These are phyloP conservation scores for Cydia fagiglandana DNA, from an alignment of 1,140 invertebrate species.

Conservation along the genomic window DNA sequence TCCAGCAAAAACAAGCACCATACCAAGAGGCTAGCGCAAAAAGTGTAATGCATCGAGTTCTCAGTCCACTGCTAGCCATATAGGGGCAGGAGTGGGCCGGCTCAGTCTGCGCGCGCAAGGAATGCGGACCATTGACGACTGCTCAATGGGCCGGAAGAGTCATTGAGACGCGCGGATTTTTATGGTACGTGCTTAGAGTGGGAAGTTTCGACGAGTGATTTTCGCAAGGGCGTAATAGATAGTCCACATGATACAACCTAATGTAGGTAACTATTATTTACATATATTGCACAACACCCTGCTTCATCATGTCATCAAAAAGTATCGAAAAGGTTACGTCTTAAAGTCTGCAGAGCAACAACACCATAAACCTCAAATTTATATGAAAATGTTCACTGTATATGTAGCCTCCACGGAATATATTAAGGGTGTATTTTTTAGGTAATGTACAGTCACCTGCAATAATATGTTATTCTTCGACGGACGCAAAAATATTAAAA, in stretches of 20 bases:
- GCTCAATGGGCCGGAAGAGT: conserved; percentile 33
- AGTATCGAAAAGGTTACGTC: no score
- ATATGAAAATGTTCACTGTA: no score
- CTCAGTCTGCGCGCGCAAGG: conserved; percentile 53
- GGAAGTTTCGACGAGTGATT: neutral
- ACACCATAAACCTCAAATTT: no score
- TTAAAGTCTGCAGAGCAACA: no score
- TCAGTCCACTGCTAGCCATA: conserved; percentile 45
- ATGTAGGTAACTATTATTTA: no score
- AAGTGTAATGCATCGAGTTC: conserved; percentile 42
- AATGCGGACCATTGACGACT: conserved; percentile 48
- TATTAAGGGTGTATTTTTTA: no score
- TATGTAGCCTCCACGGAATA: no score
- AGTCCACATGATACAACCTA: neutral
- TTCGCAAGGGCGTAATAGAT: neutral
- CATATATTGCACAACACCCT: no score
- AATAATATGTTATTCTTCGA: no score
- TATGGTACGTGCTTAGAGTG: conserved; percentile 26
- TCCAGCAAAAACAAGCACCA: conserved; percentile 1
- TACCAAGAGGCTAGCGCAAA: conserved; percentile 36
- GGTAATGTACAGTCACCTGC: no score
- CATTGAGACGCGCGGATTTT: conserved; percentile 41
- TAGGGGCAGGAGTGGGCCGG: conserved; percentile 36
- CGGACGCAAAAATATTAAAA: no score
- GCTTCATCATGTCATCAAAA: no score